Conservation (phyloP, 2,797 vertebrate genomes). For the Semotilus atromaculatus region DNA sequence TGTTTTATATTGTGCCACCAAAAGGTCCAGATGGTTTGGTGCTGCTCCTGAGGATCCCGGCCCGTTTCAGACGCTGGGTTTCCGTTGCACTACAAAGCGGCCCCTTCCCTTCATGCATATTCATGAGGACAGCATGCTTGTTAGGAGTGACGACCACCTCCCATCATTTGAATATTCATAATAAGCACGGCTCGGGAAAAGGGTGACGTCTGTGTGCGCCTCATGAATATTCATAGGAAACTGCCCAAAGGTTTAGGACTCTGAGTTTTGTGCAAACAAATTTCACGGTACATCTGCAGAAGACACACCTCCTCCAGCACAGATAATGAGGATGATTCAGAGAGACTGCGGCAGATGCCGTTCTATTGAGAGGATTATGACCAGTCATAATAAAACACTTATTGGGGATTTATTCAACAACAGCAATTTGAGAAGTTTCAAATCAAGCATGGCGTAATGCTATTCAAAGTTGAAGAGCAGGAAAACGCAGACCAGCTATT, state of each 20-base stretch:
- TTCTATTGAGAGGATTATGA: constrained; percentile 59
- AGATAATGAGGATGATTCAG: constrained; percentile 58
- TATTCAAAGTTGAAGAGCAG: constrained; percentile 48
- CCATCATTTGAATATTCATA: constrained; percentile 77
- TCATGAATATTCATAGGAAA: constrained; percentile 73
- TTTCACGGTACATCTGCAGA: constrained; percentile 62
- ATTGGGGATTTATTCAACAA: constrained; percentile 59
- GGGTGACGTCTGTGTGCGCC: constrained; percentile 64
- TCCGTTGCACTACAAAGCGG: constrained; percentile 52
- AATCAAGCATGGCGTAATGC: constrained; percentile 50
- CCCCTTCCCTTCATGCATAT: constrained; percentile 70
- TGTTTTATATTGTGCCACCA: constrained; percentile 45
- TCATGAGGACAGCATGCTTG: constrained; percentile 63
- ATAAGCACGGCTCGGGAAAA: constrained; percentile 50
- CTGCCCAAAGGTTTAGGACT: constrained; percentile 58
- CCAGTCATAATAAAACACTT: constrained; percentile 59
- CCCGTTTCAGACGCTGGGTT: constrained; percentile 18
- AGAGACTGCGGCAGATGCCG: constrained; percentile 57
- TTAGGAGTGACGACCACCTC: constrained; percentile 50
- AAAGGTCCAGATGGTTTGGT: constrained; percentile 59
- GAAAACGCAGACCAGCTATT: constrained; percentile 30
- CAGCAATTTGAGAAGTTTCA: constrained; percentile 52
- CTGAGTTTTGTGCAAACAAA: constrained; percentile 55
- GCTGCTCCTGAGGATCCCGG: constrained; percentile 44
- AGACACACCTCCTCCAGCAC: constrained; percentile 53